phyloP scores from a whole-genome alignment of 2,113 vertebrate genomes.

The Coptodon bakossiorum region DNA sequence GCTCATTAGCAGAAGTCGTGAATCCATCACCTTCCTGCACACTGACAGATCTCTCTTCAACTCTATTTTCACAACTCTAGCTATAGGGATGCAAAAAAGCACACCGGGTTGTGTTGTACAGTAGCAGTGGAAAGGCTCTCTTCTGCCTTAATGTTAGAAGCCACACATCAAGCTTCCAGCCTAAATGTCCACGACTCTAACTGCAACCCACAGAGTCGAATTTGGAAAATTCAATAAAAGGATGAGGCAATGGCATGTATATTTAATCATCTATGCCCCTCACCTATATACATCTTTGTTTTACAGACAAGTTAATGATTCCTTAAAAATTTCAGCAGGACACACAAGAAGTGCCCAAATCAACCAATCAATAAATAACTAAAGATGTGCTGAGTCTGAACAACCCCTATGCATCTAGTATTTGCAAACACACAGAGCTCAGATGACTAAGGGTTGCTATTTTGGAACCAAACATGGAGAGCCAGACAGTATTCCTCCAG shows the following conservation, averaged over 20 bases:
- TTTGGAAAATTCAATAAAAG: not conserved
- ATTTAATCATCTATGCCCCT: not conserved
- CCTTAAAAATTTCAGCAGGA: not conserved
- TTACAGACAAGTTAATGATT: not conserved
- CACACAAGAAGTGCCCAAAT: not conserved
- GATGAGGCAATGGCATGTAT: not conserved
- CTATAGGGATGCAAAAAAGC: not conserved
- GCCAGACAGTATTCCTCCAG: constrained; percentile 22
- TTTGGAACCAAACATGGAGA: constrained; percentile 30
- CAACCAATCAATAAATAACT: not conserved
- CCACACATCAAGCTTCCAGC: not conserved
- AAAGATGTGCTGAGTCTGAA: constrained; percentile 24
- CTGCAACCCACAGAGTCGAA: not conserved
- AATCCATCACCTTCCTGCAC: constrained; percentile 8
- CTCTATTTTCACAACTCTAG: not conserved
- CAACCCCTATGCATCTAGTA: not conserved
- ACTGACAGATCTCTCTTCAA: not conserved
- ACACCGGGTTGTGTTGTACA: not conserved
- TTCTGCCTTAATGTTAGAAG: not conserved
- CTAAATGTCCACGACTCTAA: not conserved
- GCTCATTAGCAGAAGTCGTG: constrained; percentile 47
- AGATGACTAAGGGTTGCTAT: constrained; percentile 35
- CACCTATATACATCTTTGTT: not conserved
- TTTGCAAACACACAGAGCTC: constrained; percentile 14
- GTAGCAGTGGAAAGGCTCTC: not conserved